These are phyloP conservation scores for Tetranychus truncatus DNA, from an alignment of 2,888 invertebrate genomes.

Conservation along the genomic window DNA sequence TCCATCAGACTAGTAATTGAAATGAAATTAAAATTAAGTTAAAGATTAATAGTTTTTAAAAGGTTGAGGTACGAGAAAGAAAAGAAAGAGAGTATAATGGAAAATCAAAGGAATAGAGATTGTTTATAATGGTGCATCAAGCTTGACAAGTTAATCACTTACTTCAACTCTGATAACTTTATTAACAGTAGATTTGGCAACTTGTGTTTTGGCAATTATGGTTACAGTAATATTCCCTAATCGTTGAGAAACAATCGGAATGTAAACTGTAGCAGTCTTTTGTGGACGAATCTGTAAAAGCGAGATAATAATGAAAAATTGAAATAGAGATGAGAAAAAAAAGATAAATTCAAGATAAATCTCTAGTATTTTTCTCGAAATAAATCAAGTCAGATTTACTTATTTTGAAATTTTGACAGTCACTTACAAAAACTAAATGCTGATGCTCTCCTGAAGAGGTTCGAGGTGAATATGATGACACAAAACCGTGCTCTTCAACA, in stretches of 20 bases:
- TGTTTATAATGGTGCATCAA: background rate
- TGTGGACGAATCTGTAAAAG: slow-evolving; percentile 32
- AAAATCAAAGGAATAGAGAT: background rate
- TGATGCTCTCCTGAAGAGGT: slow-evolving; percentile 85
- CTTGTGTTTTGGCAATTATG: slow-evolving; percentile 44
- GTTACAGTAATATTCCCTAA: slow-evolving; percentile 53
- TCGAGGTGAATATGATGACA: slow-evolving; percentile 64
- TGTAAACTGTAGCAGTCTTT: slow-evolving; percentile 48
- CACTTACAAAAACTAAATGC: slow-evolving; percentile 62
- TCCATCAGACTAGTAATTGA: slow-evolving; percentile 47
- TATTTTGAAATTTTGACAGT: too few relatives aligned
- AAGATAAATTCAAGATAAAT: background rate
- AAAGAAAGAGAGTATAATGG: background rate
- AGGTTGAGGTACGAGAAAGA: too few relatives aligned
- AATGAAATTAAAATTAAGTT: slow-evolving; percentile 13
- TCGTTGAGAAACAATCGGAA: slow-evolving; percentile 68
- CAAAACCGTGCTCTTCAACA: slow-evolving; percentile 68
- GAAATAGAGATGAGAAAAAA: background rate
- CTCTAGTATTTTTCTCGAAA: background rate
- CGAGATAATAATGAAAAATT: slow-evolving; percentile 19
- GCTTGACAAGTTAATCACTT: slow-evolving; percentile 30
- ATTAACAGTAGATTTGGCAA: slow-evolving; percentile 33
- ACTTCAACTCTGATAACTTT: slow-evolving; percentile 42
- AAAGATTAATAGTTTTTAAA: background rate
- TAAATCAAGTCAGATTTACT: background rate